phyloP scores from a whole-genome alignment of 1,140 invertebrate species.

The Drosophila nikananu region DNA sequence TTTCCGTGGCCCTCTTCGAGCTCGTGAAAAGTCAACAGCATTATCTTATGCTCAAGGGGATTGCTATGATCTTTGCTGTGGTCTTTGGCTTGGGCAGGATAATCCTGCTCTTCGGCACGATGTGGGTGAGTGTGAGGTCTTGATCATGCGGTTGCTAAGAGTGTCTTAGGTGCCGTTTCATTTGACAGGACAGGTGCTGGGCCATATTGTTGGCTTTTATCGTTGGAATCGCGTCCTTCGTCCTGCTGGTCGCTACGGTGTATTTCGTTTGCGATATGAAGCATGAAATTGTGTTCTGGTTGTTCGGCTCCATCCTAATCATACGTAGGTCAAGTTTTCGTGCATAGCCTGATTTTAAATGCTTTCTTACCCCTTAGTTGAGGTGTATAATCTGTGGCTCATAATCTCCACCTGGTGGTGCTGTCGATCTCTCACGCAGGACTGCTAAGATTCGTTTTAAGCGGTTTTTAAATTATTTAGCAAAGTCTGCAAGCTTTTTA shows the following conservation, averaged over 20 bases:
- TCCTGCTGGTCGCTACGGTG: not conserved
- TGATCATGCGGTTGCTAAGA: not conserved
- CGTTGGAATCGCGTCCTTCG: not conserved
- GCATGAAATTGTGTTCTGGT: not conserved
- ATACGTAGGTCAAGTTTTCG: slow-evolving; percentile 6
- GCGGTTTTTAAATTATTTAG: not conserved
- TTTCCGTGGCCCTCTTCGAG: slow-evolving; percentile 12
- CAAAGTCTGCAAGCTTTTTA: not conserved
- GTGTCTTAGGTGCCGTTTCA: no score
- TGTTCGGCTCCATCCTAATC: not conserved
- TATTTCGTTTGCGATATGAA: not conserved
- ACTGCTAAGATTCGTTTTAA: slow-evolving; percentile 9
- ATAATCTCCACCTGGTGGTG: slow-evolving; percentile 39
- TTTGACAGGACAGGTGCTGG: slow-evolving; percentile 9
- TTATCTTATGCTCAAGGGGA: not conserved
- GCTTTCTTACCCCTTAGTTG: not conserved
- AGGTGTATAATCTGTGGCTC: slow-evolving; percentile 30
- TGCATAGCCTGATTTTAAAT: not conserved
- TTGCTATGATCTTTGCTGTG: slow-evolving; percentile 6
- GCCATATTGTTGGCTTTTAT: slow-evolving; percentile 4
- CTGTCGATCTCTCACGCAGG: slow-evolving; percentile 14
- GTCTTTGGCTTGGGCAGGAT: slow-evolving; percentile 1
- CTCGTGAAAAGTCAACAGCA: not conserved
- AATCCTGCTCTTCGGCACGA: slow-evolving; percentile 9
- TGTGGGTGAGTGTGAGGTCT: slow-evolving; percentile 16